Percentiles rank a stretch among this genome's conserved stretches.
phyloP scores from a whole-genome alignment of 2,888 invertebrate genomes.

The Eustalomyia histrio region DNA sequence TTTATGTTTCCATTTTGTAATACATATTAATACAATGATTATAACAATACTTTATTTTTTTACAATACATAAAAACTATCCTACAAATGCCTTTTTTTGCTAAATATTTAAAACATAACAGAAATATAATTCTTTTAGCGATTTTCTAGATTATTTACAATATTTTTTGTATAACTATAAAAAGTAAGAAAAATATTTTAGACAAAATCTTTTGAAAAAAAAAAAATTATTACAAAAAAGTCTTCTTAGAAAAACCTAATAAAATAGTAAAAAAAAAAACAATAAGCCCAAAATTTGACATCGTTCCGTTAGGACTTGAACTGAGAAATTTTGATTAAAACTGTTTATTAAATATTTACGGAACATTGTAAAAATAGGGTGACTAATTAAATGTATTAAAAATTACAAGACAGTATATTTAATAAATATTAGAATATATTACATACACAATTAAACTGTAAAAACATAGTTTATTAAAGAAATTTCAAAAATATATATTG shows the following conservation, averaged over 20 bases:
- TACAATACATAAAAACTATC: constrained; percentile 48
- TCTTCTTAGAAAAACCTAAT: constrained; percentile 31
- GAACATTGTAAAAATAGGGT: too few relatives aligned
- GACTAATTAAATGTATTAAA: constrained; percentile 33
- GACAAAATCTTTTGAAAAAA: constrained; percentile 22
- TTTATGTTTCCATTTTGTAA: too few relatives aligned
- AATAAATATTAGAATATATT: constrained; percentile 31
- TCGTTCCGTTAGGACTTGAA: too few relatives aligned
- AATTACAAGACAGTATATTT: constrained; percentile 34
- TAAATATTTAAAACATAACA: constrained; percentile 54
- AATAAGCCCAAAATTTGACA: not conserved
- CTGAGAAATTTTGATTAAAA: too few relatives aligned
- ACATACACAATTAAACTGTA: constrained; percentile 12
- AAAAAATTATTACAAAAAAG: constrained; percentile 14
- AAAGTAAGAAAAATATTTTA: constrained; percentile 16
- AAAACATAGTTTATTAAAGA: constrained; percentile 29
- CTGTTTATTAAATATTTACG: too few relatives aligned
- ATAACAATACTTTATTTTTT: constrained; percentile 62
- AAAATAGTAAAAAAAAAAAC: constrained; percentile 26
- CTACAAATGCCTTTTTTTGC: constrained; percentile 60
- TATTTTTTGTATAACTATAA: constrained; percentile 32
- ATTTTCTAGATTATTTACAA: constrained; percentile 56
- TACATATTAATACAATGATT: constrained; percentile 47
- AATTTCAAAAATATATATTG: constrained; percentile 18
- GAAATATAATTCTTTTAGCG: constrained; percentile 42